Evolutionary conservation across 2,797 vertebrate genomes (phyloP), one percentile per base, ranked within the genome.

Genomic region (Chelmon rostratus): DNA sequence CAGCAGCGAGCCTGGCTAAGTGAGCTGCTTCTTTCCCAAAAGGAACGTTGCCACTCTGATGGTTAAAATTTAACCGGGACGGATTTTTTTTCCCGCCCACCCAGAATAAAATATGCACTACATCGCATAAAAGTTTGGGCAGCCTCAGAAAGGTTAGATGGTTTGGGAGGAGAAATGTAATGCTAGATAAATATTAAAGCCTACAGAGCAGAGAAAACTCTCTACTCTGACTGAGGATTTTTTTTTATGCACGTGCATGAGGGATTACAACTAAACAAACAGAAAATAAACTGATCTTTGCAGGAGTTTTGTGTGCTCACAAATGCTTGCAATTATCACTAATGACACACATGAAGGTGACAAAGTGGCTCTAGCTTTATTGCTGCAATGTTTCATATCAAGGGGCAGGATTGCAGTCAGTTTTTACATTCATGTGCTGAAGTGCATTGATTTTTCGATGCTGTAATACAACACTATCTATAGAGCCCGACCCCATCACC

Each of bases 31-130:
- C 76, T 16, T 8, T 46, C 67, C 53, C 53, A n/a, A 37, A 18
- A 4, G 64, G 37, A 25, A 35, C 58, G 28, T 19, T 5, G 16
- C 68, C 56, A 66, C 38, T 76, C 35, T 53, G 59, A 33, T 57
- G 21, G 63, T 68, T 70, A 31, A 78, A 71, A 63, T 75, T 52
- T 49, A 59, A 82, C 46, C 35, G n/a, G 21, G 12, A 6, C 56
- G 8, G 44, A 38, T 38, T 40, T 72, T 16, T 67, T 21, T 52
- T 46, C 49, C 12, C 15, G 3, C 9, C 6, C 10, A 10, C 13
- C 11, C 11, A 28, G 63, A 82, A 62, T 78, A 57, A 84, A 80
- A 85, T 57, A 69, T 18, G 50, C 62, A 76, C 68, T 1, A 4
- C 63, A 68, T 33, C 8, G 47, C 12, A 44, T 57, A 19, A 62